Evolutionary conservation across 2,113 vertebrate species (phyloP).

Genomic region (Urocolius indicus): DNA sequence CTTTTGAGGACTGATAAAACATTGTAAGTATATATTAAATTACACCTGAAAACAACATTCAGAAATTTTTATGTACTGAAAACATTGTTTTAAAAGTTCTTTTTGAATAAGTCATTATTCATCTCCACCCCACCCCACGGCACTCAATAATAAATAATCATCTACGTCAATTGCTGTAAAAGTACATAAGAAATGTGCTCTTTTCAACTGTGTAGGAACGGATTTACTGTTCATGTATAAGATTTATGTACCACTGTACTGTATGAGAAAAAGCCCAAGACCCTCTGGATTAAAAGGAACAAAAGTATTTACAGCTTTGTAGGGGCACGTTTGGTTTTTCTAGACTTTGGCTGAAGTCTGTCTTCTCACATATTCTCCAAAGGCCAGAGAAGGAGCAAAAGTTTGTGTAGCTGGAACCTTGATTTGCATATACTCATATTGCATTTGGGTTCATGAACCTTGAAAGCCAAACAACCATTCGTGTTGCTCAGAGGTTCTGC

Average conservation of each 20-base stretch:
- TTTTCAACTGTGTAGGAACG: background rate
- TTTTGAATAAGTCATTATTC: background rate
- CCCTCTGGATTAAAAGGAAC: background rate
- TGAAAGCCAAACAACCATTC: background rate
- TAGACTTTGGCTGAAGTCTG: background rate
- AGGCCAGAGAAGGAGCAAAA: slow-evolving; percentile 14
- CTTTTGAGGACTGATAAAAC: background rate
- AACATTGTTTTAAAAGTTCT: background rate
- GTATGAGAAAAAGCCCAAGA: background rate
- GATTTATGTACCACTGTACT: background rate
- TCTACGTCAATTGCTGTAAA: background rate
- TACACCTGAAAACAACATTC: background rate
- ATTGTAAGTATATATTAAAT: background rate
- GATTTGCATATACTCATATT: background rate
- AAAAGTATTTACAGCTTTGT: background rate
- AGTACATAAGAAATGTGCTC: background rate
- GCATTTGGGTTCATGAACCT: background rate
- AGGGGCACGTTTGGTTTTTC: slow-evolving; percentile 30
- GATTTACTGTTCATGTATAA: background rate
- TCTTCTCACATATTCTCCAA: background rate
- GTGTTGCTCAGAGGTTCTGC: background rate
- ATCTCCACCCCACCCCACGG: background rate
- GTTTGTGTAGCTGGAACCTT: background rate
- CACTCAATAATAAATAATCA: background rate
- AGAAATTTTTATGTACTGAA: background rate